Percentiles rank a stretch among this genome's conserved stretches.
Evolutionary conservation across 2,888 invertebrate species (phyloP).

Genomic region (Lordiphosa andalusiaca): DNA sequence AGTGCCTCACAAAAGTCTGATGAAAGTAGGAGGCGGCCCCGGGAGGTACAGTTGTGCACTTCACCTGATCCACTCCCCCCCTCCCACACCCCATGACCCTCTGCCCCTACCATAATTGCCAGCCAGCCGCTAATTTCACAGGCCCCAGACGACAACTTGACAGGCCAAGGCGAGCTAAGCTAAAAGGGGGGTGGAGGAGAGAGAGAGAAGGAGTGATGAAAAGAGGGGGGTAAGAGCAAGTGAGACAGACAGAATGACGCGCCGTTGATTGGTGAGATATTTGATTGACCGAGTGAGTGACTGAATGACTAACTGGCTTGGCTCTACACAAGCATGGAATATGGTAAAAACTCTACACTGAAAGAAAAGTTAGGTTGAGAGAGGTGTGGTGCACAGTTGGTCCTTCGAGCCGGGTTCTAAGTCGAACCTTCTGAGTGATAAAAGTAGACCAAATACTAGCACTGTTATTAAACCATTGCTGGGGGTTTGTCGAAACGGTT

Average conservation of each 20-base stretch:
- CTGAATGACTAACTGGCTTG: slow-evolving; percentile 29
- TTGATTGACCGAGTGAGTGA: slow-evolving; percentile 48
- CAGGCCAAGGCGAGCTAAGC: slow-evolving; percentile 33
- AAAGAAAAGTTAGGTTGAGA: no score
- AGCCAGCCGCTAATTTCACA: slow-evolving; percentile 61
- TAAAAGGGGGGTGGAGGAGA: not conserved
- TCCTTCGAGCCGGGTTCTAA: no score
- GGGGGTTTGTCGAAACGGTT: no score
- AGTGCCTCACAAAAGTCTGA: slow-evolving; percentile 29
- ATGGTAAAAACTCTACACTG: not conserved
- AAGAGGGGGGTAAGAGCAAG: slow-evolving; percentile 8
- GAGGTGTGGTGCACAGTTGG: no score
- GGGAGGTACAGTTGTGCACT: slow-evolving; percentile 11
- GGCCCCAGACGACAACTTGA: slow-evolving; percentile 65
- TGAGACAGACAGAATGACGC: slow-evolving; percentile 52
- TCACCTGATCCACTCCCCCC: slow-evolving; percentile 23
- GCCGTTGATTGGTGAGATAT: slow-evolving; percentile 51
- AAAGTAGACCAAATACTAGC: no score
- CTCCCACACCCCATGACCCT: slow-evolving; percentile 10
- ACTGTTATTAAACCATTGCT: no score
- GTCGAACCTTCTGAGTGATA: no score
- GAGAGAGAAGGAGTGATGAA: not conserved
- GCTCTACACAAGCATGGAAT: slow-evolving; percentile 2
- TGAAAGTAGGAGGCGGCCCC: not conserved
- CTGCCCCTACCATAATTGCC: slow-evolving; percentile 41